phyloP scores from a whole-genome alignment of 2,797 vertebrate genomes.

The Oceanodroma leucorhoa region DNA sequence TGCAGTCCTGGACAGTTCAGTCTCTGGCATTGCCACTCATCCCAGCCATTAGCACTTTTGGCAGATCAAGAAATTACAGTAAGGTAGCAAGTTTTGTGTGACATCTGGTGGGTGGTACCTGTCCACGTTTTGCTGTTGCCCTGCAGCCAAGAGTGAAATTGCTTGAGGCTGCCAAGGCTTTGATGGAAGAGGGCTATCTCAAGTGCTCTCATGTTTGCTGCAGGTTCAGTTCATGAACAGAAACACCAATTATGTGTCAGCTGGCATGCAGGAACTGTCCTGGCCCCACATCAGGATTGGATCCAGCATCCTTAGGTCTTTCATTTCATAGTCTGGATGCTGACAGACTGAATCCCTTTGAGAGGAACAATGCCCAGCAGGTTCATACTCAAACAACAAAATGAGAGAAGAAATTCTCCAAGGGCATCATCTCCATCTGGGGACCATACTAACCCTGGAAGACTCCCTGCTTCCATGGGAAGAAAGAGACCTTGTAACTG shows the following conservation, averaged over 20 bases:
- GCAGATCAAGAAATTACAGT: not conserved
- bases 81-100: not conserved
- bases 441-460: not conserved
- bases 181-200: not conserved
- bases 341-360: not conserved
- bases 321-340: not conserved
- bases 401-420: not conserved
- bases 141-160: not conserved
- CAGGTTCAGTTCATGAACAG: not conserved
- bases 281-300: not conserved
- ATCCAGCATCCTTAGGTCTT: not conserved
- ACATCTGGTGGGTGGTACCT: not conserved
- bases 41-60: not conserved
- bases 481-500: not conserved
- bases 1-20: not conserved
- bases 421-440: not conserved
- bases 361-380: not conserved
- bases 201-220: not conserved
- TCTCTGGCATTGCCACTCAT: not conserved
- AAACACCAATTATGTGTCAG: not conserved
- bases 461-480: not conserved
- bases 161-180: not conserved
- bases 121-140: not conserved
- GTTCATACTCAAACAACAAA: not conserved
- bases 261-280: not conserved